Percentiles rank a stretch among this genome's conserved stretches.
Evolutionary conservation across 2,888 invertebrate species (phyloP).

Genomic region (Pammene fasciana): DNA sequence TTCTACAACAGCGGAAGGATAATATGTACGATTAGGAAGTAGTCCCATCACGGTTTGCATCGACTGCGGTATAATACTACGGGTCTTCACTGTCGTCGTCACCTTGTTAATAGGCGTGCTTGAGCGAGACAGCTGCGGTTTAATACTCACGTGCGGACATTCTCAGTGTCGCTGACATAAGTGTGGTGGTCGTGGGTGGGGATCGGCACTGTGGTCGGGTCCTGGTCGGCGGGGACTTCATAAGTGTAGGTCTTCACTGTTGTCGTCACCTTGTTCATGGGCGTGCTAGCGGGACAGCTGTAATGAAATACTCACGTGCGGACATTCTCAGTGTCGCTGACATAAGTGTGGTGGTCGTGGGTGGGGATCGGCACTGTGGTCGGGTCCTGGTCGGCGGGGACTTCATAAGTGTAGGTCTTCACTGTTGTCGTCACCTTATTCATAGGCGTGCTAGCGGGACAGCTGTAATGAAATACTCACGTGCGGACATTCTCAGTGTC

Average conservation of each 20-base stretch:
- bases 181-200: constrained; percentile 61
- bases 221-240: constrained; percentile 88
- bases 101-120: too few relatives aligned
- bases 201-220: constrained; percentile 76
- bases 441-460: constrained; percentile 81
- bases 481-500: not conserved
- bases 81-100: too few relatives aligned
- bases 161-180: constrained; percentile 46
- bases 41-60: too few relatives aligned
- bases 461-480: constrained; percentile 55
- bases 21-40: too few relatives aligned
- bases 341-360: constrained; percentile 58
- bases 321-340: not conserved
- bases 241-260: too few relatives aligned
- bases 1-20: too few relatives aligned
- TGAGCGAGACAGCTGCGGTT: too few relatives aligned
- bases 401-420: constrained; percentile 92
- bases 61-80: too few relatives aligned
- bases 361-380: constrained; percentile 74
- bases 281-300: too few relatives aligned
- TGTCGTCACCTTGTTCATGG: too few relatives aligned
- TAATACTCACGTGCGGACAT: constrained; percentile 5
- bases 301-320: constrained; percentile 1
- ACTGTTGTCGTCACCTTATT: constrained; percentile 90
- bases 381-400: constrained; percentile 86